A percentile compares a stretch with the other conserved stretches of the same genome.
phyloP scores from a whole-genome alignment of 2,113 vertebrate species.

The Zingel zingel region DNA sequence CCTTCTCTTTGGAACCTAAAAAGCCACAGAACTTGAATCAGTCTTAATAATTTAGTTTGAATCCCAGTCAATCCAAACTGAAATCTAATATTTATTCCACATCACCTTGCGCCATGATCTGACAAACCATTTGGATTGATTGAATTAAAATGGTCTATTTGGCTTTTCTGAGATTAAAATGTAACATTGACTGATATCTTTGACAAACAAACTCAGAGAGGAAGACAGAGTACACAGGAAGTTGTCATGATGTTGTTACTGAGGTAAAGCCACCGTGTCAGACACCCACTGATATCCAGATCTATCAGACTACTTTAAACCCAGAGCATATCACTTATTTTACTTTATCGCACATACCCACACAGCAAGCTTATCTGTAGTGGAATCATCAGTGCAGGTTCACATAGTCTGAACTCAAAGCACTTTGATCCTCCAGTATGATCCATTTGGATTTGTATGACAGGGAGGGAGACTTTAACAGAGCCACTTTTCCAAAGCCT shows the following conservation, averaged over 20 bases:
- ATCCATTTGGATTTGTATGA: conserved; percentile 11
- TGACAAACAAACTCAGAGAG: neutral
- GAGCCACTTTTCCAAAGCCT: neutral
- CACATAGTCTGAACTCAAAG: conserved; percentile 22
- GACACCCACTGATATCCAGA: conserved; percentile 28
- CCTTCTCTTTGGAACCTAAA: neutral
- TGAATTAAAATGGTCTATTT: neutral
- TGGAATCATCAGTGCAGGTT: conserved; percentile 33
- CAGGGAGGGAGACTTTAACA: conserved; percentile 13
- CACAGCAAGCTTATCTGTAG: conserved; percentile 11
- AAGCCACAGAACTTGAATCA: neutral
- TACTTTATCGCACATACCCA: conserved; percentile 21
- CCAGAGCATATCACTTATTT: conserved; percentile 14
- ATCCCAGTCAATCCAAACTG: neutral
- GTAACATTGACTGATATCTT: neutral
- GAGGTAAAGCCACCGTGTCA: conserved; percentile 46
- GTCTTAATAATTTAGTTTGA: neutral
- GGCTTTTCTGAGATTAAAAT: neutral
- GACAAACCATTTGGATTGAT: neutral
- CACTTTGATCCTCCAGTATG: conserved; percentile 27
- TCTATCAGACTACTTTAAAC: conserved; percentile 25
- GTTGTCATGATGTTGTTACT: conserved; percentile 32
- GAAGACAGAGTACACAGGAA: conserved; percentile 1
- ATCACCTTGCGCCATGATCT: neutral
- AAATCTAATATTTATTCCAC: neutral